Evolutionary conservation across 2,888 invertebrate genomes (phyloP), one percentile per base, ranked within the genome.

Genomic region (Clunio marinus): DNA sequence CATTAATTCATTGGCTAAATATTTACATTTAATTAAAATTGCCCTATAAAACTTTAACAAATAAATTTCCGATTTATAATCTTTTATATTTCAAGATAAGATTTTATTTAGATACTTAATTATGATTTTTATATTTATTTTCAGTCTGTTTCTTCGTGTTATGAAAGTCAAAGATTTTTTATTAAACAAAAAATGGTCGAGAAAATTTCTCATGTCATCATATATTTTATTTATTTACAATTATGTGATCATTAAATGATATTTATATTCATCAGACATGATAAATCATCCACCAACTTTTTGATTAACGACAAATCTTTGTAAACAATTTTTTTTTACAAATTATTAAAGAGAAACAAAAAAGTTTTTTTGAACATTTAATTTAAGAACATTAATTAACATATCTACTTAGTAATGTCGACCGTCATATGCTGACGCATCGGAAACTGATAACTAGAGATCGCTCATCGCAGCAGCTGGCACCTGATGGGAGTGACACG

Each of bases 381-480:
- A n/a, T n/a, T n/a, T n/a, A n/a, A n/a, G n/a, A n/a, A n/a, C n/a
- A n/a, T n/a, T n/a, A n/a, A n/a, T n/a, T 27, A 20, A 59, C 32
- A 17, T 68, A 69, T 69, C 51, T 69, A 59, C 45, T 51, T 32
- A 37, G 7, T 27, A 60, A 55, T 65, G 55, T 28, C 58, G 55
- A 65, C 65, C 59, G 51, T 45, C 32, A 46, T 59, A 46, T 24
- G 32, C 22, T 57, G 55, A 57, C 17, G 57, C 37, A 27, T 55
- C 13, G 28, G 68, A 25, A 46, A 58, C 27, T 27, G 46, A 68
- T 45, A 55, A 62, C 55, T 62, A 62, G n/a, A 66, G 66, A 66
- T 92, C 92, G 78, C 89, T 90, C 80, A 91, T 91, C 70, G 90
- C 89, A 72, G 91, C 91, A 77, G 90, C 88, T 63, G 89, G 89